Percentiles rank a stretch among this genome's conserved stretches.
These are phyloP conservation scores for Rhynchomys soricoides DNA, from an alignment of 2,113 vertebrate genomes.

Conservation along the genomic window DNA sequence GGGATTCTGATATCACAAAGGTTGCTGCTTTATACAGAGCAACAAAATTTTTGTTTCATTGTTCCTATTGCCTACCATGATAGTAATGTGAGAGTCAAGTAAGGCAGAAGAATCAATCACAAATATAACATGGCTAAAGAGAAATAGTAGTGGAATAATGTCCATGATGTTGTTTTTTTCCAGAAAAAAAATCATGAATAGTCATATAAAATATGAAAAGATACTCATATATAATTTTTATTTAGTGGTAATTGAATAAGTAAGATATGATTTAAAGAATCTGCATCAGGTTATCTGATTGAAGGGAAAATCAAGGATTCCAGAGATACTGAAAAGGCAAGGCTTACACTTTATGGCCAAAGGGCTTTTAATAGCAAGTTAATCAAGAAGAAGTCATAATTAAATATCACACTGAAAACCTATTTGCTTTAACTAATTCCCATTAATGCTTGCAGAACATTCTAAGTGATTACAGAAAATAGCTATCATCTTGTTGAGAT, in stretches of 20 bases:
- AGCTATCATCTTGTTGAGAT: not conserved
- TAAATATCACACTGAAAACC: not conserved
- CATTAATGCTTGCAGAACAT: not conserved
- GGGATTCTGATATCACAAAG: not conserved
- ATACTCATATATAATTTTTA: not conserved
- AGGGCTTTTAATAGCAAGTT: not conserved
- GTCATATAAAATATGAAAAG: not conserved
- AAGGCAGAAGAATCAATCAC: not conserved
- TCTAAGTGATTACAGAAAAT: not conserved
- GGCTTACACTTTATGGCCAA: not conserved
- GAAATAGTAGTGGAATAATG: fast-evolving
- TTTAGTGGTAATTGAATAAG: not conserved
- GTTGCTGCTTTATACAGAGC: not conserved
- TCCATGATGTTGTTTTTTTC: not conserved
- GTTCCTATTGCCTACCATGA: not conserved
- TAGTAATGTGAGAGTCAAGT: not conserved
- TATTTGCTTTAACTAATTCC: not conserved
- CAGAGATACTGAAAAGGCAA: not conserved
- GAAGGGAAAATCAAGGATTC: not conserved
- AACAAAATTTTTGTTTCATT: not conserved
- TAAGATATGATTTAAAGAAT: not conserved
- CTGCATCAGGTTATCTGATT: not conserved
- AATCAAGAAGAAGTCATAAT: not conserved
- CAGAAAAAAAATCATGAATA: not conserved
- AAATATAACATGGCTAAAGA: not conserved